Base-by-base conservation (phyloP, 1,140 invertebrate genomes). In the Magallana angulata region DNA sequence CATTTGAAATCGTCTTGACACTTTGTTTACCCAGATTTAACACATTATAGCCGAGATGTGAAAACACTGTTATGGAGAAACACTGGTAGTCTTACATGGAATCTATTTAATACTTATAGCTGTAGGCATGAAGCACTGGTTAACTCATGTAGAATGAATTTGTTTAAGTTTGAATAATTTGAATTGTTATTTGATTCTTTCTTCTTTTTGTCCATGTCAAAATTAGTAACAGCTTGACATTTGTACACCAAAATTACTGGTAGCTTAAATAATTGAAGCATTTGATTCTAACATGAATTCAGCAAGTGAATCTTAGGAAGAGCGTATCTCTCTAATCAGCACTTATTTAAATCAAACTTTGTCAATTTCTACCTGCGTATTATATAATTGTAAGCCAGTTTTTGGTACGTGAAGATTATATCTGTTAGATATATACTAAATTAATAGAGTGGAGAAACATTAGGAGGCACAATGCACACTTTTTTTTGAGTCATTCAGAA, bases 401-500 rank as follows among this genome's bases (percentile, higher is more conserved):
- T 76, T 36, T 76, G 68, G 14, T 76, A 30, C 68, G 48, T 76
- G 14, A 76, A 76, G 18, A 76, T 64, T 64, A 16, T 64, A 64
- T 64, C 60, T 62, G 60, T 48, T 48, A 48, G 36, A 64, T 64
- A n/a, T 64, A n/a, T 18, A 16, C 60, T 64, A 18, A 1, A 24
- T 36, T 30, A 8, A 18, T 71, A 76, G 36, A 36, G 24, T 30
- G 3, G 36, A 1, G 2, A 76, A 76, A 76, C 68, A 76, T 24
- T 7, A 30, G 36, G 14, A 76, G 68, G 24, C 18, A 24, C 18
- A 30, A 76, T 76, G 24, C 68, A 76, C 68, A 36, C 24, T 76
- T 24, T 18, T 30, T 76, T 30, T 76, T 76, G 68, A 76, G 68
- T 76, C 68, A 76, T 76, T 76, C 18, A 24, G 68, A 24, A 76